Evolutionary conservation across 64 coral and sea anemone genomes (phyloP), one percentile per base, ranked within the genome.

Genomic region (Pocillopora verrucosa): DNA sequence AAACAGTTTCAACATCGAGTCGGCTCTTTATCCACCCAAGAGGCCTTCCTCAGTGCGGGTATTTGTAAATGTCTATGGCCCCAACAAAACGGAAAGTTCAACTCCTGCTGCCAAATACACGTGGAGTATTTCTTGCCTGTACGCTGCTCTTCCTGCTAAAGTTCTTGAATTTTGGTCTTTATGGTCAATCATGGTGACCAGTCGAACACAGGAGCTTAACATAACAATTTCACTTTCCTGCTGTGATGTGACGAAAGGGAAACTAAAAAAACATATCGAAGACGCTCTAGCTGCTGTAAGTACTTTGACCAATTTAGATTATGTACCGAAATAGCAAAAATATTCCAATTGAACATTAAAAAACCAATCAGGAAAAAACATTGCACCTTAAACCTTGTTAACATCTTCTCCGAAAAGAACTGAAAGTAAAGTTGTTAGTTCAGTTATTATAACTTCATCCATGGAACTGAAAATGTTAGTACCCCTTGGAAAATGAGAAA

Each of bases 71-170:
- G 61, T 84, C 61, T 69, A 68, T 84, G 62, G 63, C 4, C 37
- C 61, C 9, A 67, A 84, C 37, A 84, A 84, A 84, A 84, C 80
- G 38, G 65, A 65, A 4, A 3, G 37, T 61, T 83, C 60, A 41
- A 61, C 5, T 35, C 80, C 80, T 67, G 64, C n/a, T 10, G 80
- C 80, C 36, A 13, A 22, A 10, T 84, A 84, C 80, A 84, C 80
- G 45, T 84, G 80, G 80, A 83, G 80, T 63, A 83, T 83, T 30
- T 83, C 80, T 34, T 83, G 80, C 22, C 16, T 83, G 16, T 83
- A 56, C 38, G 61, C 62, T 63, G 26, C 80, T 61, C 1, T 83
- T 17, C 80, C 80, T 83, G 61, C 36, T 19, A 37, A 24, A 7
- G 80, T 69, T 11, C 80, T 84, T 15, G 61, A 84, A 62, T 34